These are phyloP conservation scores for Sinodicranocentrus sp. DNA, from an alignment of 2,888 invertebrate genomes.

Conservation along the genomic window DNA sequence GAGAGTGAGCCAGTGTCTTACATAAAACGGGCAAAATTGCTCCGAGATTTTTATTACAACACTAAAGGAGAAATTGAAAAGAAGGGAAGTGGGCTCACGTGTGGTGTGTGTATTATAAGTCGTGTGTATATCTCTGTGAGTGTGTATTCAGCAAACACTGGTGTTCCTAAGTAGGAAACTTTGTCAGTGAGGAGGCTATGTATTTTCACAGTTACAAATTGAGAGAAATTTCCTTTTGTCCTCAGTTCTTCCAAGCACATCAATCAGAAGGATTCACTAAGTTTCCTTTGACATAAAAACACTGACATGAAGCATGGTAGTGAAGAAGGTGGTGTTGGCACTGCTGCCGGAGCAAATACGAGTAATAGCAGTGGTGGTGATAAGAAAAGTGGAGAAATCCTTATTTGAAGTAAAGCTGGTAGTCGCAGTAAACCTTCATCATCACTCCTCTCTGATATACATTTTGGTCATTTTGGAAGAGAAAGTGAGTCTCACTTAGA, in stretches of 20 bases:
- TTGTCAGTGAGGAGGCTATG: constrained; percentile 43
- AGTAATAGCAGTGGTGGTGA: constrained; percentile 14
- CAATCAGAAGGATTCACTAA: constrained; percentile 62
- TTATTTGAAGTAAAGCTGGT: constrained; percentile 25
- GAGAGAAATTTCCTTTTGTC: constrained; percentile 69
- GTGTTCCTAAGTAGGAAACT: constrained; percentile 46
- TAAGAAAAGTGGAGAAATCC: constrained; percentile 30
- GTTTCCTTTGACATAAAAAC: constrained; percentile 63
- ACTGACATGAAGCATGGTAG: constrained; percentile 34
- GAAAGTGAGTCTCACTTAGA: constrained; percentile 39
- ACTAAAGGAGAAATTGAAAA: constrained; percentile 51
- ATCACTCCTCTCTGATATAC: constrained; percentile 14
- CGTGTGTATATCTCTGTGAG: neutral
- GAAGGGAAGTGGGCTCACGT: constrained; percentile 12
- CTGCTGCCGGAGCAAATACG: too few relatives aligned
- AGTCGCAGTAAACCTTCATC: constrained; percentile 56
- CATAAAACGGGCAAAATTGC: constrained; percentile 50
- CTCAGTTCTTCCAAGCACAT: constrained; percentile 66
- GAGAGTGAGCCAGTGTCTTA: constrained; percentile 5
- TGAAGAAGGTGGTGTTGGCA: neutral
- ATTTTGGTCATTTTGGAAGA: constrained; percentile 47
- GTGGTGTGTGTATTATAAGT: neutral
- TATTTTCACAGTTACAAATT: constrained; percentile 66
- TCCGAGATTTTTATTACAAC: constrained; percentile 58
- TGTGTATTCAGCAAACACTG: constrained; percentile 21